Evolutionary conservation across 1,140 invertebrate species (phyloP).

Genomic region (Calephelis nemesis): DNA sequence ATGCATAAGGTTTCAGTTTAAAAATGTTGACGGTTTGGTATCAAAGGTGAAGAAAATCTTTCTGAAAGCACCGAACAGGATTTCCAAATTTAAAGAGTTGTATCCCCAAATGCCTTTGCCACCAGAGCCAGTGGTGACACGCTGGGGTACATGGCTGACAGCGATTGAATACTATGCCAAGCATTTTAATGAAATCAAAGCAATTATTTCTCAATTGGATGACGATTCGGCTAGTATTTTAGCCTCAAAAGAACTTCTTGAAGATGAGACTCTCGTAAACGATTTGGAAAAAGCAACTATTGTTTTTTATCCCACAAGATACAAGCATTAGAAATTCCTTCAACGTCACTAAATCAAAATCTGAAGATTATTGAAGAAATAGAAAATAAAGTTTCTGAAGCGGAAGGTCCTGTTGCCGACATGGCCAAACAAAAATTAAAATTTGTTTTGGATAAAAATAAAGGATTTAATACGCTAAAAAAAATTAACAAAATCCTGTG

Average conservation of each 20-base stretch:
- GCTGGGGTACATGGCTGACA: slow-evolving; percentile 10
- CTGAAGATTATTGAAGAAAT: slow-evolving; percentile 2
- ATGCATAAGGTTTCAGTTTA: no score
- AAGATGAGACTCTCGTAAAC: no score
- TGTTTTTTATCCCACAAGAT: neutral
- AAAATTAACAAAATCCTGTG: neutral
- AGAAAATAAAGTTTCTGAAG: neutral
- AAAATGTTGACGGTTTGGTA: no score
- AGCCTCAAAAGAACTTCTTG: no score
- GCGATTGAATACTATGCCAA: slow-evolving; percentile 1
- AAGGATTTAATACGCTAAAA: neutral
- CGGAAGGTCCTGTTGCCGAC: neutral
- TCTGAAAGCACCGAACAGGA: neutral
- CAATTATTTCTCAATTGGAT: neutral
- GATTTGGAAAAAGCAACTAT: no score
- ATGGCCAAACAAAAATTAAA: neutral
- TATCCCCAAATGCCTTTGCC: neutral
- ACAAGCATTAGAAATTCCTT: neutral
- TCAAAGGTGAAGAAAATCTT: neutral
- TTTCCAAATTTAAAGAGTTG: slow-evolving; percentile 2
- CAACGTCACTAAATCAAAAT: neutral
- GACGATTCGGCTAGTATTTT: neutral
- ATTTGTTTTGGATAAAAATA: neutral
- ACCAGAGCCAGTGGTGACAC: slow-evolving; percentile 12
- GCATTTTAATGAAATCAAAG: slow-evolving; percentile 1